Evolutionary conservation across 2,113 vertebrate genomes (phyloP).

Genomic region (Lucifuga dentata): DNA sequence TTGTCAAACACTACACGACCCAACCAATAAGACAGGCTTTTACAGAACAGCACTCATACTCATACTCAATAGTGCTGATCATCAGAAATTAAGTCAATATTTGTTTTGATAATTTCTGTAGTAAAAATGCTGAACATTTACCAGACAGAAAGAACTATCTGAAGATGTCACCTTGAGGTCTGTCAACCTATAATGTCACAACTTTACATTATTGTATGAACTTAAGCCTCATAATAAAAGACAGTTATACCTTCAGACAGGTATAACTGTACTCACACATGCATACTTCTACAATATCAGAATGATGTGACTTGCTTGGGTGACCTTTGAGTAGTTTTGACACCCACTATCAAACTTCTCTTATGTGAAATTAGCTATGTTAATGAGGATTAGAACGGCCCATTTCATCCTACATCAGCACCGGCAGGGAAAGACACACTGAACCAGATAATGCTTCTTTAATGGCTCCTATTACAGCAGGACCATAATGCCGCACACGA

Average conservation of each 20-base stretch:
- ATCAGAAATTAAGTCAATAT: too few species aligned
- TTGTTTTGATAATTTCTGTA: too few species aligned
- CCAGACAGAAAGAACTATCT: too few species aligned
- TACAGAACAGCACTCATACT: background rate
- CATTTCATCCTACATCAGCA: slow-evolving; percentile 69
- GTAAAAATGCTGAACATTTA: too few species aligned
- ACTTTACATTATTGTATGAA: too few species aligned
- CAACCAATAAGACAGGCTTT: background rate
- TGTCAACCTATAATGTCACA: too few species aligned
- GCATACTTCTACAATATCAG: background rate
- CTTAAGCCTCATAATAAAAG: too few species aligned
- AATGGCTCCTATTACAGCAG: slow-evolving; percentile 66
- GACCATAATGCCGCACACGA: slow-evolving; percentile 45
- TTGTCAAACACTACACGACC: background rate
- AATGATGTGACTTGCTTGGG: slow-evolving; percentile 32
- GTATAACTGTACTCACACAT: background rate
- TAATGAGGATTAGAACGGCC: slow-evolving; percentile 75
- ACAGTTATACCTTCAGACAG: slow-evolving; percentile 1
- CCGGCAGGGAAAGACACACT: slow-evolving; percentile 61
- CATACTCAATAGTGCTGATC: too few species aligned
- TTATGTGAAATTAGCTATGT: slow-evolving; percentile 76
- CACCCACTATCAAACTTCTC: slow-evolving; percentile 66
- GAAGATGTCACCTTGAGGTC: too few species aligned
- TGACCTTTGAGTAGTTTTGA: slow-evolving; percentile 71
- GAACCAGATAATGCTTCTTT: slow-evolving; percentile 72